These are phyloP conservation scores for Gila orcuttii DNA, from an alignment of 2,113 vertebrate species.

Conservation along the genomic window DNA sequence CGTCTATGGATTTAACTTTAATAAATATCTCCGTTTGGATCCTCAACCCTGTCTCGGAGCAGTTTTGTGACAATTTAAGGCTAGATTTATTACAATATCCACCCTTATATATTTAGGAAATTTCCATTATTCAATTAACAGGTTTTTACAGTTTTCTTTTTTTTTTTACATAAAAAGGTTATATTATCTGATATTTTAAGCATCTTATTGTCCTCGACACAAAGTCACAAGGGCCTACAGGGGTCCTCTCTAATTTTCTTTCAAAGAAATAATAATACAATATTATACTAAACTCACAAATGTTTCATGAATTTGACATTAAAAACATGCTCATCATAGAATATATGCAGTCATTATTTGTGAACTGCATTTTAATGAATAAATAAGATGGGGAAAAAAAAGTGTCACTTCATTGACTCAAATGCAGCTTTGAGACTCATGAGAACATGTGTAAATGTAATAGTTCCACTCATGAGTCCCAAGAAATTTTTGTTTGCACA, in stretches of 20 bases:
- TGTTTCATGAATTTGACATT: background rate
- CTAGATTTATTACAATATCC: too few species aligned
- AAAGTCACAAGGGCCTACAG: background rate
- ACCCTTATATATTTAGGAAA: too few species aligned
- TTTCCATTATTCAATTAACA: too few species aligned
- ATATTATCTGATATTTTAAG: background rate
- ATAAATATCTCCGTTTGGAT: too few species aligned
- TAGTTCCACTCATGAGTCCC: background rate
- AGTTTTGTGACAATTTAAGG: too few species aligned
- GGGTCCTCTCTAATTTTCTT: background rate
- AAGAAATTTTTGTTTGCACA: slow-evolving; percentile 47
- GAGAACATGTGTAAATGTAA: slow-evolving; percentile 24
- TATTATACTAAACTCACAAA: background rate
- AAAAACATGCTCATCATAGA: background rate
- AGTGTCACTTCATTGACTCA: background rate
- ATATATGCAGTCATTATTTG: background rate
- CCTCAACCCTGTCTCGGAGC: too few species aligned
- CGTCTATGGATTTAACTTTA: too few species aligned
- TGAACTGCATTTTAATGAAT: background rate
- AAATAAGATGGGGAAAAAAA: background rate
- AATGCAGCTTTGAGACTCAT: background rate
- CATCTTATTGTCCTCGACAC: background rate
- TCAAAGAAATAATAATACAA: background rate
- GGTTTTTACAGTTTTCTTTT: background rate
- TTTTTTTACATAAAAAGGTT: background rate